phyloP scores from a whole-genome alignment of 2,797 vertebrate species.

The Carapus acus region DNA sequence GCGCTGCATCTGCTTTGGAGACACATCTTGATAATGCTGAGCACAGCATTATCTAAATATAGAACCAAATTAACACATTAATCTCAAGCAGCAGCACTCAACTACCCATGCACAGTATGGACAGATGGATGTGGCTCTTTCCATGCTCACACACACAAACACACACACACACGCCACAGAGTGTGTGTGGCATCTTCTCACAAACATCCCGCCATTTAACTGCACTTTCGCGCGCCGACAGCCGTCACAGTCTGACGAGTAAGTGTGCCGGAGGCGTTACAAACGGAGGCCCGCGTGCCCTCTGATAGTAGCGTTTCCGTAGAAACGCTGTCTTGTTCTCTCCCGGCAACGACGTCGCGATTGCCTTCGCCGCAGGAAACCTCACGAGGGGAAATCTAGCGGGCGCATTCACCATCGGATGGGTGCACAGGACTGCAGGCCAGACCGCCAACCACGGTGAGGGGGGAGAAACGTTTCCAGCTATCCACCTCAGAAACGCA shows the following conservation, averaged over 20 bases:
- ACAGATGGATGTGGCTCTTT: not conserved
- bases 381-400: slow-evolving; percentile 56
- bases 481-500: slow-evolving; percentile 19
- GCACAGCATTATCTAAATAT: not conserved
- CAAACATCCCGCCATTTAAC: slow-evolving; percentile 22
- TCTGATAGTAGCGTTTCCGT: slow-evolving; percentile 60
- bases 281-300: slow-evolving; percentile 46
- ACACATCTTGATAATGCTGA: no score
- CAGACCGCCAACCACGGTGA: slow-evolving; percentile 24
- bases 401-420: slow-evolving; percentile 51
- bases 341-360: slow-evolving; percentile 62
- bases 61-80: slow-evolving; percentile 3
- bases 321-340: slow-evolving; percentile 64
- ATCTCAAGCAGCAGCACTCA: not conserved
- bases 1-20: no score
- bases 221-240: slow-evolving; percentile 24
- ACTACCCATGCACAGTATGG: not conserved
- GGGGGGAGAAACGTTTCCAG: slow-evolving; percentile 47
- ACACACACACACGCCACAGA: slow-evolving; percentile 8
- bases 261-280: slow-evolving; percentile 48
- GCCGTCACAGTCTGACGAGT: slow-evolving; percentile 22
- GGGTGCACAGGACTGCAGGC: slow-evolving; percentile 21
- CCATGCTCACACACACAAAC: slow-evolving; percentile 1
- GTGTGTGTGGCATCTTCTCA: slow-evolving; percentile 11
- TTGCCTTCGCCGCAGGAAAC: slow-evolving; percentile 63